Conservation (phyloP, 2,888 invertebrate species). For the Oegoconia quadripuncta region DNA sequence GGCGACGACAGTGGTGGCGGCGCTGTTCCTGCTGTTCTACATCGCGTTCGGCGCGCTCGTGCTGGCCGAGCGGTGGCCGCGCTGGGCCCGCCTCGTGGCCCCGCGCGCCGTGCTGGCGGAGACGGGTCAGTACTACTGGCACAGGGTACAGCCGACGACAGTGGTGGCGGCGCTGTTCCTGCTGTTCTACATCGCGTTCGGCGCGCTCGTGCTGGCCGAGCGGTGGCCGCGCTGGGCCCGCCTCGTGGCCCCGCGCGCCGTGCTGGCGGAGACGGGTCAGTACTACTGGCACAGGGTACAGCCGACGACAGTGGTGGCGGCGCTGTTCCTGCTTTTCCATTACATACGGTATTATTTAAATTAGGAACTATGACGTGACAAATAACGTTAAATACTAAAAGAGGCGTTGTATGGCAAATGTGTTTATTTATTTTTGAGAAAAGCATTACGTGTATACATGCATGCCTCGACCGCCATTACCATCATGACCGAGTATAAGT, state of each 20-base stretch:
- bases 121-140: no score
- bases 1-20: slow-evolving; percentile 42
- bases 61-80: slow-evolving; percentile 55
- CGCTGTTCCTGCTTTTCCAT: slow-evolving; percentile 53
- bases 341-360: no score
- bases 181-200: slow-evolving; percentile 52
- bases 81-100: slow-evolving; percentile 37
- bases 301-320: slow-evolving; percentile 42
- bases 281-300: no score
- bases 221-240: slow-evolving; percentile 46
- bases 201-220: slow-evolving; percentile 53
- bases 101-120: slow-evolving; percentile 50
- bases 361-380: no score
- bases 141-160: slow-evolving; percentile 39
- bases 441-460: no score
- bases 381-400: no score
- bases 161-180: slow-evolving; percentile 47
- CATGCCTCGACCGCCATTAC: no score
- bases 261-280: slow-evolving; percentile 37
- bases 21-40: slow-evolving; percentile 54
- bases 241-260: slow-evolving; percentile 47
- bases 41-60: slow-evolving; percentile 47
- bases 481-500: no score
- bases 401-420: no score
- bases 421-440: no score